Percentiles rank a stretch among this genome's conserved stretches.
These are phyloP conservation scores for Aethes cnicana DNA, from an alignment of 2,888 invertebrate species.

Conservation along the genomic window DNA sequence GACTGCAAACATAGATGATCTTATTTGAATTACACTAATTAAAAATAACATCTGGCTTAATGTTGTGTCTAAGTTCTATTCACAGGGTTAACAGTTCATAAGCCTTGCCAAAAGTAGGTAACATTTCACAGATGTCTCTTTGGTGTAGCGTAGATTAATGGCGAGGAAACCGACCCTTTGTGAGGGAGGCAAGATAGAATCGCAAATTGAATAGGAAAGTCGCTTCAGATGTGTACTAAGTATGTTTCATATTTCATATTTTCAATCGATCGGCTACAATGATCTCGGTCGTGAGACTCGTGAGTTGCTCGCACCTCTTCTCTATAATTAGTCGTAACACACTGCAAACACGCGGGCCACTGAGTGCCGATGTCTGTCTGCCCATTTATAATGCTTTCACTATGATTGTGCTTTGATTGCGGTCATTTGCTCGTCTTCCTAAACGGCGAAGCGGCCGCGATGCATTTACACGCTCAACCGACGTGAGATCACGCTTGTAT, in stretches of 20 bases:
- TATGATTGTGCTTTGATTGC: constrained; percentile 75
- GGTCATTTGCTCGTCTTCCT: constrained; percentile 66
- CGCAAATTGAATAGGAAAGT: constrained; percentile 8
- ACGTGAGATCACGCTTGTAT: constrained; percentile 57
- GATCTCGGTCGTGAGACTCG: constrained; percentile 55
- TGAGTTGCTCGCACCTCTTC: constrained; percentile 57
- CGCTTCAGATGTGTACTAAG: not conserved
- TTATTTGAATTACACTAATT: too few species aligned
- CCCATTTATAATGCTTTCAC: constrained; percentile 67
- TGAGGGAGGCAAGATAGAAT: not conserved
- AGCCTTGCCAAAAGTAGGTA: constrained; percentile 12
- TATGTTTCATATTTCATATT: constrained; percentile 29
- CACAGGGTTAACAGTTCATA: constrained; percentile 6
- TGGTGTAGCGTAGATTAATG: constrained; percentile 14
- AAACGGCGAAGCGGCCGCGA: constrained; percentile 54
- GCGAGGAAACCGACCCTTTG: constrained; percentile 10
- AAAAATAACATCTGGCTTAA: too few species aligned
- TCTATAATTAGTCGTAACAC: constrained; percentile 69
- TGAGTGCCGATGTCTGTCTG: constrained; percentile 47
- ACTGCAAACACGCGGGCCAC: constrained; percentile 61
- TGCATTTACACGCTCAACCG: constrained; percentile 55
- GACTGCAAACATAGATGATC: too few species aligned
- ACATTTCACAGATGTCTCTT: constrained; percentile 8
- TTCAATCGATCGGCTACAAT: constrained; percentile 39
- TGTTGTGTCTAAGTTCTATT: too few species aligned